phyloP scores from a whole-genome alignment of 1,140 invertebrate species.

The Ladona fulva region DNA sequence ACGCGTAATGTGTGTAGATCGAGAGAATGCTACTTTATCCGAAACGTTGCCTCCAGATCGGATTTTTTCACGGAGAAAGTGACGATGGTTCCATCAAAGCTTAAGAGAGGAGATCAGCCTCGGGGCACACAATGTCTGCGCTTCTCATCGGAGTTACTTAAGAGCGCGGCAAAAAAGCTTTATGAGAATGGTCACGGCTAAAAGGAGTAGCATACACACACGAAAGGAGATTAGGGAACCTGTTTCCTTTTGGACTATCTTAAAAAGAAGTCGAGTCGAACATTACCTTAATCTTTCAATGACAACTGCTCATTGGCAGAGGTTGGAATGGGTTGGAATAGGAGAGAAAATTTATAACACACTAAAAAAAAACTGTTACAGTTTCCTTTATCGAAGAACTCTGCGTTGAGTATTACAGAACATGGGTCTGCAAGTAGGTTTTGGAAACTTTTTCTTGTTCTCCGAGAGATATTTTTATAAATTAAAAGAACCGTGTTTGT shows the following conservation, averaged over 20 bases:
- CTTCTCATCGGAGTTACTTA: background rate
- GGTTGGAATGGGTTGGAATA: background rate
- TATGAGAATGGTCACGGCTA: background rate
- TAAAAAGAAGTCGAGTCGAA: background rate
- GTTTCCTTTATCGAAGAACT: background rate
- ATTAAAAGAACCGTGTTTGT: no score
- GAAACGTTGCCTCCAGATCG: no score
- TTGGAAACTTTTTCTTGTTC: no score
- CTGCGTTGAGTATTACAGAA: no score
- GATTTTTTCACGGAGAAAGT: no score
- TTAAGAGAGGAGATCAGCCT: no score
- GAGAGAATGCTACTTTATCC: no score
- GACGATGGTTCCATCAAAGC: no score
- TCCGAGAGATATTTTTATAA: no score
- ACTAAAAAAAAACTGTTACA: background rate
- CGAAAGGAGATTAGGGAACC: background rate
- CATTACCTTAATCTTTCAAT: slow-evolving; percentile 2
- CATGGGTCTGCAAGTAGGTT: no score
- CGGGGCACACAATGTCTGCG: no score
- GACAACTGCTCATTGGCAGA: slow-evolving; percentile 4
- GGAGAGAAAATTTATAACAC: background rate
- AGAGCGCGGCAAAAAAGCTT: background rate
- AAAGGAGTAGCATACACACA: background rate
- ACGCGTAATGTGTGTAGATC: background rate
- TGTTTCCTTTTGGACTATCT: background rate